Evolutionary conservation across 2,113 vertebrate species (phyloP).

Genomic region (Epinephelus fuscoguttatus): DNA sequence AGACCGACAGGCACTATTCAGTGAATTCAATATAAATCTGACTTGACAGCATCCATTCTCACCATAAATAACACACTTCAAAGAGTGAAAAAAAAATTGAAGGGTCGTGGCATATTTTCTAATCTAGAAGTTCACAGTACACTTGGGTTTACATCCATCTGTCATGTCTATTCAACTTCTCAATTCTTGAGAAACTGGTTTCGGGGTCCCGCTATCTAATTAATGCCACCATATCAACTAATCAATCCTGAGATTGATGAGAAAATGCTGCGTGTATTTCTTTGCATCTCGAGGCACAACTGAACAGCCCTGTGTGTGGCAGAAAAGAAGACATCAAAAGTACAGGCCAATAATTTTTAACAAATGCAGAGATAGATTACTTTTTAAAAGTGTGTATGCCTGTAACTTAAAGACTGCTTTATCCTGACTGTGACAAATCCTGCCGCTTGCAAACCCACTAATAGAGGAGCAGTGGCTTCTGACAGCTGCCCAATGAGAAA

Average conservation of each 20-base stretch:
- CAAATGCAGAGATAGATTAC: slow-evolving; percentile 47
- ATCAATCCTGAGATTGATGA: slow-evolving; percentile 55
- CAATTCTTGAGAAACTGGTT: slow-evolving; percentile 28
- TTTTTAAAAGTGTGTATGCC: slow-evolving; percentile 49
- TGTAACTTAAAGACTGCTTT: slow-evolving; percentile 62
- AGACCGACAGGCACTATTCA: slow-evolving; percentile 73
- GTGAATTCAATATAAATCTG: slow-evolving; percentile 71
- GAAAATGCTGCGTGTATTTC: slow-evolving; percentile 28
- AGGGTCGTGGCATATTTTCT: slow-evolving; percentile 57
- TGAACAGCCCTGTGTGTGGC: slow-evolving; percentile 25
- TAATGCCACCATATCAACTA: slow-evolving; percentile 49
- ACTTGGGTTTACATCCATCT: slow-evolving; percentile 48
- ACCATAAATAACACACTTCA: slow-evolving; percentile 77
- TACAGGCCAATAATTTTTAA: slow-evolving; percentile 33
- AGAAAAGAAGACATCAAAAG: slow-evolving; percentile 34
- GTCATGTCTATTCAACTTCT: slow-evolving; percentile 18
- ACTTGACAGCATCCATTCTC: slow-evolving; percentile 79
- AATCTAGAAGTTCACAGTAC: slow-evolving; percentile 46
- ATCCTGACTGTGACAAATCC: slow-evolving; percentile 69
- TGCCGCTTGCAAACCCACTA: slow-evolving; percentile 55
- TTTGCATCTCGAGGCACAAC: slow-evolving; percentile 10
- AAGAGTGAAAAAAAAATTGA: slow-evolving; percentile 59
- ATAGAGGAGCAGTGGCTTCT: slow-evolving; percentile 70
- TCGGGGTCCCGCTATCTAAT: slow-evolving; percentile 31
- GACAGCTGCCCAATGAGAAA: slow-evolving; percentile 81